phyloP scores from a whole-genome alignment of 2,113 vertebrate genomes.

The Bambusicola thoracicus region DNA sequence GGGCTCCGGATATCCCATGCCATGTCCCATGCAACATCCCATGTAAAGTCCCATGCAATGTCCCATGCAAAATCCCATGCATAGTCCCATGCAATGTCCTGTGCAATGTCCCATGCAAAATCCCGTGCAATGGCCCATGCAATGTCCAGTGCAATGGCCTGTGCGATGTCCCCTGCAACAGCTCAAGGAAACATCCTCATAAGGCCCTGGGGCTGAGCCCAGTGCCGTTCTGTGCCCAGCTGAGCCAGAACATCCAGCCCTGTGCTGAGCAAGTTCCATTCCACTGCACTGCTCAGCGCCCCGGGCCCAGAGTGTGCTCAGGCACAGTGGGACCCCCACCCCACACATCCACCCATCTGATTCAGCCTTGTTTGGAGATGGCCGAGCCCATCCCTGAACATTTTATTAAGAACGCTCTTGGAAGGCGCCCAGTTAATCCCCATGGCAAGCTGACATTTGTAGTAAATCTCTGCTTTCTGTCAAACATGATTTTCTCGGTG shows the following conservation, averaged over 20 bases:
- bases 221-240: not conserved
- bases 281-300: rapidly evolving
- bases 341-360: rapidly evolving
- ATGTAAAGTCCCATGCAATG: not conserved
- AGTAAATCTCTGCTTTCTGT: conserved; percentile 32
- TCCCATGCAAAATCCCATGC: not conserved
- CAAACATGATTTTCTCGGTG: not conserved
- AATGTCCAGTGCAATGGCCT: not conserved
- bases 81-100: not conserved
- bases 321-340: not conserved
- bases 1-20: too few relatives aligned
- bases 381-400: not conserved
- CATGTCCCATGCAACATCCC: not conserved
- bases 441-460: conserved; percentile 28
- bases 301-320: rapidly evolving
- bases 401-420: not conserved
- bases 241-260: not conserved
- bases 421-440: conserved; percentile 45
- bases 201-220: not conserved
- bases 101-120: not conserved
- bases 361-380: not conserved
- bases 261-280: not conserved
- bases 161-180: not conserved
- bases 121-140: not conserved
- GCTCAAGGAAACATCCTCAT: not conserved